phyloP scores from a whole-genome alignment of 64 coral and sea anemone species.

The Stichodactyla mertensii region DNA sequence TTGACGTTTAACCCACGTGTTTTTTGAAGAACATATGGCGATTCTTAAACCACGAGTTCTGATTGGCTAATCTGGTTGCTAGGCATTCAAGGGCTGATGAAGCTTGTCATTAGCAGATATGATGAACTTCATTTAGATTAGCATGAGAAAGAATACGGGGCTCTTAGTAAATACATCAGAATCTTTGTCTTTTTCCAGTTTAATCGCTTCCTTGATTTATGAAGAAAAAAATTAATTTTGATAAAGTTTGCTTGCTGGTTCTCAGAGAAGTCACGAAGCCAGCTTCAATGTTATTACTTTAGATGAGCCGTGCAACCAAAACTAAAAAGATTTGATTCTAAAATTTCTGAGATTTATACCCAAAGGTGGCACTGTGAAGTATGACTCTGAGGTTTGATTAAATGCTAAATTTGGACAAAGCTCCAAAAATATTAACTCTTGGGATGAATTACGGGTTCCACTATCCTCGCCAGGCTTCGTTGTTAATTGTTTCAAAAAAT shows the following conservation, averaged over 20 bases:
- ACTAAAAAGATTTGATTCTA: too few species aligned
- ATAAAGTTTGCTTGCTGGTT: neutral
- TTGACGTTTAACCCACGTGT: neutral
- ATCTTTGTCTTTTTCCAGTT: neutral
- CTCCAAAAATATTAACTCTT: too few species aligned
- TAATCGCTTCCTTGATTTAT: neutral
- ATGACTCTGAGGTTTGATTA: too few species aligned
- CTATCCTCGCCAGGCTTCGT: too few species aligned
- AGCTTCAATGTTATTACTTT: neutral
- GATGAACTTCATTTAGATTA: neutral
- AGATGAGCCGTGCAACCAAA: too few species aligned
- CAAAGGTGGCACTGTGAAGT: too few species aligned
- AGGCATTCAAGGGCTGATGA: neutral
- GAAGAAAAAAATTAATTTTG: neutral
- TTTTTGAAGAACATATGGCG: neutral
- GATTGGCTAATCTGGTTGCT: neutral
- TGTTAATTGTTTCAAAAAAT: too few species aligned
- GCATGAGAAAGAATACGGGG: neutral
- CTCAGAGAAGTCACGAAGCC: neutral
- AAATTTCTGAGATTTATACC: too few species aligned
- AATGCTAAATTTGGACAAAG: too few species aligned
- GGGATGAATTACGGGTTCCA: too few species aligned
- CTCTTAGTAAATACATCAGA: slow-evolving; percentile 1
- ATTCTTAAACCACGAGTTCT: neutral
- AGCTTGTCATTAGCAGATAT: neutral